A percentile compares a stretch with the other conserved stretches of the same genome.
Evolutionary conservation across 1,140 invertebrate genomes (phyloP).

Genomic region (Neodiprion pinetum): DNA sequence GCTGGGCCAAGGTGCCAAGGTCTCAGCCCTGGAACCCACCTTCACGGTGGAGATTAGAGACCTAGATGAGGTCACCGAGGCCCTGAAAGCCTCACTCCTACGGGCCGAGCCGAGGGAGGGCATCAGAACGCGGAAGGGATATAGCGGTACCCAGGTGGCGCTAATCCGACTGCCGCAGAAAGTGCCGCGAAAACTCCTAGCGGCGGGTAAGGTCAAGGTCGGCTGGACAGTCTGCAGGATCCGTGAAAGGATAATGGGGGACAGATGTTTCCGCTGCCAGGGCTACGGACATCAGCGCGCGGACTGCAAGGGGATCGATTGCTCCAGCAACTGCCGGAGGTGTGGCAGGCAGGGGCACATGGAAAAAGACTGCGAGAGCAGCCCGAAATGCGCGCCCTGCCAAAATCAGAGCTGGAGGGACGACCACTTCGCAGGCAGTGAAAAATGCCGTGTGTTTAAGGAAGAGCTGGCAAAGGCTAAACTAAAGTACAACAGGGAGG

Average conservation of each 20-base stretch:
- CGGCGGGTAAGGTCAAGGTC: conserved; percentile 22
- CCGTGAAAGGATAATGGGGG: background rate
- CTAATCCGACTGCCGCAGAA: background rate
- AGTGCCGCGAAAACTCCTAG: conserved; percentile 8
- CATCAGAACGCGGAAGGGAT: background rate
- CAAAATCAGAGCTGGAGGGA: no score
- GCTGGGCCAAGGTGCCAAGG: conserved; percentile 9
- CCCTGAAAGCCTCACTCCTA: no score
- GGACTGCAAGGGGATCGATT: conserved; percentile 10
- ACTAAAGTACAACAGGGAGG: no score
- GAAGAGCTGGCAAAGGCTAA: no score
- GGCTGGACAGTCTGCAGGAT: conserved; percentile 29
- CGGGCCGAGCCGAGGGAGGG: no score
- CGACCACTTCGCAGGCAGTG: no score
- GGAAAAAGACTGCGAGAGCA: no score
- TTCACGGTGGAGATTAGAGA: conserved; percentile 10
- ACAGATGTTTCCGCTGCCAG: conserved; percentile 26
- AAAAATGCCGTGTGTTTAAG: no score
- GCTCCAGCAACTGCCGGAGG: no score
- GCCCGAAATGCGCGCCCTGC: no score
- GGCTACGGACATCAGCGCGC: conserved; percentile 25
- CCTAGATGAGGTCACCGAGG: conserved; percentile 12
- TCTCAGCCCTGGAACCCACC: background rate
- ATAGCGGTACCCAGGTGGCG: conserved; percentile 10
- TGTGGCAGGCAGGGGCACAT: no score